These are phyloP conservation scores for Strigamia transsilvanica DNA, from an alignment of 2,888 invertebrate species.

Conservation along the genomic window DNA sequence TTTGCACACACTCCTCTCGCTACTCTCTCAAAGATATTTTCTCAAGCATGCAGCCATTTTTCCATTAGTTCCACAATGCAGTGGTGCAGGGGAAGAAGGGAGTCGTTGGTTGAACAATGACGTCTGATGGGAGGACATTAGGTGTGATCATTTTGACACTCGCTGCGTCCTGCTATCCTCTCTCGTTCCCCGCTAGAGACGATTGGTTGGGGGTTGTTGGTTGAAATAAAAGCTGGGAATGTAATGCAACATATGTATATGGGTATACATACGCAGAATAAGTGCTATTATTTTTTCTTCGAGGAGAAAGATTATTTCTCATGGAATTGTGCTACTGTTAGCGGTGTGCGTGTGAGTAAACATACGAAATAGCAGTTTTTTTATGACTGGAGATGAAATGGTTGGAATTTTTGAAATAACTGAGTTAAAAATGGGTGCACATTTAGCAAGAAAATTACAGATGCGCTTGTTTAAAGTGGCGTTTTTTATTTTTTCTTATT, in stretches of 20 bases:
- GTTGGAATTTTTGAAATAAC: not conserved
- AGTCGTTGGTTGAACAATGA: conserved; percentile 2
- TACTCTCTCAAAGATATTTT: conserved; percentile 35
- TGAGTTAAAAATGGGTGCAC: not conserved
- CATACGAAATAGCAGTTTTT: conserved; percentile 21
- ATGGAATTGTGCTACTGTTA: conserved; percentile 12
- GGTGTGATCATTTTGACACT: conserved; percentile 45
- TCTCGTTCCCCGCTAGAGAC: not conserved
- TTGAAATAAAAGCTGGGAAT: conserved; percentile 11
- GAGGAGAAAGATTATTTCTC: not conserved
- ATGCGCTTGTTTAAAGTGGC: no score
- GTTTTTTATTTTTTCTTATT: no score
- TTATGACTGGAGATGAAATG: not conserved
- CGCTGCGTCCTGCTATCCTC: not conserved
- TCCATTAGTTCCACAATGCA: conserved; percentile 40
- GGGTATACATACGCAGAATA: not conserved
- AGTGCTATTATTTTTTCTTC: not conserved
- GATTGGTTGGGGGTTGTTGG: not conserved
- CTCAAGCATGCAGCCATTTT: conserved; percentile 43
- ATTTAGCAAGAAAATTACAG: not conserved
- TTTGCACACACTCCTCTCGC: not conserved
- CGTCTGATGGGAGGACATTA: conserved; percentile 41
- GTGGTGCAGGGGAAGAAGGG: not conserved
- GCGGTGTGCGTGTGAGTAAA: not conserved
- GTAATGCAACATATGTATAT: conserved; percentile 39